phyloP scores from a whole-genome alignment of 2,113 vertebrate genomes.

The Cichladusa arquata region DNA sequence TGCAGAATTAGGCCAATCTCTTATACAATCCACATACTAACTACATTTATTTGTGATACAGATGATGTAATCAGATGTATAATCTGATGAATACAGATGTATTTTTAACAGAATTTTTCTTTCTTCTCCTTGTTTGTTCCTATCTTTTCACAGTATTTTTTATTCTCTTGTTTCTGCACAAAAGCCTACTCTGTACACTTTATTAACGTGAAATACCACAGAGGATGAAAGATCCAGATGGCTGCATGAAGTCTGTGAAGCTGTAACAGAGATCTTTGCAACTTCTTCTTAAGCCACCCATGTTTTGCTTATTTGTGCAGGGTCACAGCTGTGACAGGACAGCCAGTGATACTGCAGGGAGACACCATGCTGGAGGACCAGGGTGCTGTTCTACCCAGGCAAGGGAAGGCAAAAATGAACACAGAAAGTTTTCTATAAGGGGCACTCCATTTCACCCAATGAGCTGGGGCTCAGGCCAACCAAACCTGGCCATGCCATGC shows the following conservation, averaged over 20 bases:
- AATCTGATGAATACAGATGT: too few relatives aligned
- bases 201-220: background rate
- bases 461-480: background rate
- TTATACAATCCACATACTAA: background rate
- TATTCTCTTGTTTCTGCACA: background rate
- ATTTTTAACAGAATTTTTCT: background rate
- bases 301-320: background rate
- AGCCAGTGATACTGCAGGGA: accelerated
- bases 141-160: background rate
- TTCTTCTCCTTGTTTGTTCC: background rate
- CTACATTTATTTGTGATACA: background rate
- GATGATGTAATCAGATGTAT: too few relatives aligned
- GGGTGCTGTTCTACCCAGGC: background rate
- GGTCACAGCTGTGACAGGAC: background rate
- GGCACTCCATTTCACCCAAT: accelerated
- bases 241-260: background rate
- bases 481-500: background rate
- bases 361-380: accelerated
- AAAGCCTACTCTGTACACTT: background rate
- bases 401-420: background rate
- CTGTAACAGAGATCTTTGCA: background rate
- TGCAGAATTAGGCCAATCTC: background rate
- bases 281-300: background rate
- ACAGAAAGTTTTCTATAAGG: background rate
- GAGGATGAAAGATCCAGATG: background rate